A percentile compares a stretch with the other conserved stretches of the same genome.
phyloP scores from a whole-genome alignment of 1,140 invertebrate genomes.

The Eufriesea mexicana region DNA sequence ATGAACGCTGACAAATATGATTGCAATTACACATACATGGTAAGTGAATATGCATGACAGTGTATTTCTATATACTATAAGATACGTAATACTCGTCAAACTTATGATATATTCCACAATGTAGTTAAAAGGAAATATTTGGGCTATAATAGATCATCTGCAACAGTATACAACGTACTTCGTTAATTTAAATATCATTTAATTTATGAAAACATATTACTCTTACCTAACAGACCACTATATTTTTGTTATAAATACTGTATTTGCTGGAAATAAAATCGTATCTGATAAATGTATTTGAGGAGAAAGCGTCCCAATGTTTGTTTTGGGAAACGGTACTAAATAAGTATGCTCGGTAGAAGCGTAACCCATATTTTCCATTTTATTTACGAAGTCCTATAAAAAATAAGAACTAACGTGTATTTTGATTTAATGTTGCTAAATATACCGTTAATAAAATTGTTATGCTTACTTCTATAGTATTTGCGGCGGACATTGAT shows the following conservation, averaged over 20 bases:
- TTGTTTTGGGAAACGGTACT: constrained; percentile 79
- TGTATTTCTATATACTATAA: not conserved
- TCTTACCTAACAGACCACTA: constrained; percentile 65
- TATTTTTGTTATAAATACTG: constrained; percentile 81
- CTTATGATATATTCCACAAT: constrained; percentile 1
- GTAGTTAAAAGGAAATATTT: constrained; percentile 13
- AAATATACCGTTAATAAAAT: not conserved
- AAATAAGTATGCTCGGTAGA: constrained; percentile 76
- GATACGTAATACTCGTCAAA: constrained; percentile 21
- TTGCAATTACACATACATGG: constrained; percentile 7
- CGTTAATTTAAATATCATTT: not conserved
- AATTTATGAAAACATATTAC: not conserved
- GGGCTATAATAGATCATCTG: constrained; percentile 28
- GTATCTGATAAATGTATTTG: constrained; percentile 76
- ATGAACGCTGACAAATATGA: not conserved
- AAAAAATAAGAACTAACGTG: constrained; percentile 5
- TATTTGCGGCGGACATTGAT: constrained; percentile 75
- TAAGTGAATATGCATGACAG: not conserved
- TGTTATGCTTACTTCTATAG: constrained; percentile 72
- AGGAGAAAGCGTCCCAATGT: constrained; percentile 75
- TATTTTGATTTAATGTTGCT: not conserved
- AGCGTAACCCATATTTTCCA: constrained; percentile 78
- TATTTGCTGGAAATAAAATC: constrained; percentile 80
- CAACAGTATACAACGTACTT: constrained; percentile 6
- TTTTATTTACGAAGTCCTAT: constrained; percentile 79